Evolutionary conservation across 2,888 invertebrate species (phyloP), one percentile per base, ranked within the genome.

Genomic region (Esperia sulphurella): DNA sequence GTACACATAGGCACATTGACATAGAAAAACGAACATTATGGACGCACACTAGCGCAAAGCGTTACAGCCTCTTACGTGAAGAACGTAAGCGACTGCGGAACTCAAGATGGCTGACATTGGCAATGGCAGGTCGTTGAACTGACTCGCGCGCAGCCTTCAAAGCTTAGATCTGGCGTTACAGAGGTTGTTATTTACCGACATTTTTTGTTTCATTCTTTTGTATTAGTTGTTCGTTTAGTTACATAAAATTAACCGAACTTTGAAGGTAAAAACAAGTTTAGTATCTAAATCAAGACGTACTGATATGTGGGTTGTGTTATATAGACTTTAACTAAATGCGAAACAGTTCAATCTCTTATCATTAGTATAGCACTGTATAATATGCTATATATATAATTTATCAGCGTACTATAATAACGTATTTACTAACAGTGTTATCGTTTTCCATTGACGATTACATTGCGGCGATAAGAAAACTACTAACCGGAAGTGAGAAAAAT

Each of bases 81-180:
- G 85, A 80, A 85, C 85, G 85, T 86, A 87, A 88, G 86, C 87
- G 79, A 84, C 75, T 82, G 87, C 88, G 88, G 88, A 87, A 88
- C 86, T 84, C 86, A 87, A 88, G 83, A 87, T 88, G 88, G 88
- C 89, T 89, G 89, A 88, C 89, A 89, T 89, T 89, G 89, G 89
- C 89, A 89, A 86, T 89, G 89, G 86, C 58, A 64, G 83, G 81
- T 86, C 87, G 63, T 73, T 79, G 86, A 87, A 75, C 87, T 75
- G 61, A 67, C 80, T 76, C 77, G 79, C 77, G 78, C 74, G 81
- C 80, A 88, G 83, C 89, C 88, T 88, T 88, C 88, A 81, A 79
- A 84, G 86, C 87, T 86, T 85, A 86, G 81, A 80, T 81, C 84
- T 82, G 73, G 83, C 83, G 82, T 86, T 88, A 87, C 87, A 88